phyloP scores from a whole-genome alignment of 2,113 vertebrate species.

The Tor tambroides region DNA sequence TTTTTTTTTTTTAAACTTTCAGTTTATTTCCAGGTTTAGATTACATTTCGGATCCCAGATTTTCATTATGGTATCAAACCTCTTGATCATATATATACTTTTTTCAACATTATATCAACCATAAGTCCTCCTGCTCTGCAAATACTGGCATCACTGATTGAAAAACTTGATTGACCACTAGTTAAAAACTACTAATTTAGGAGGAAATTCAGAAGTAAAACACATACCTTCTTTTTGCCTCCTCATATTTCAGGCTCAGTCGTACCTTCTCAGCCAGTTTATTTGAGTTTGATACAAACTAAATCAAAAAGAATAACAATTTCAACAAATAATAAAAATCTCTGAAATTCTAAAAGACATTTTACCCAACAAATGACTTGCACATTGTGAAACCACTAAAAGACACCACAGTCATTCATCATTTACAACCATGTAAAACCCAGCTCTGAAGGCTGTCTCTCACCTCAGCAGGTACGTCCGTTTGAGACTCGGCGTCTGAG shows the following conservation, averaged over 20 bases:
- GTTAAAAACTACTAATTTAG: background rate
- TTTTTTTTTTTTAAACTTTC: background rate
- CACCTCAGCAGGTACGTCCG: slow-evolving; percentile 88
- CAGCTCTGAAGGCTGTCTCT: slow-evolving; percentile 55
- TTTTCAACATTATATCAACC: background rate
- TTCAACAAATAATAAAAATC: background rate
- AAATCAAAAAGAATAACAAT: slow-evolving; percentile 46
- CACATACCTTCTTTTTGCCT: slow-evolving; percentile 91
- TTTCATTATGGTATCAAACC: background rate
- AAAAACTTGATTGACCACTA: background rate
- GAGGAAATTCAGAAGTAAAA: background rate
- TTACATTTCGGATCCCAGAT: background rate
- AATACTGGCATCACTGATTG: background rate
- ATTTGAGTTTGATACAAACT: slow-evolving; percentile 85
- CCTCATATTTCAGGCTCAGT: slow-evolving; percentile 94
- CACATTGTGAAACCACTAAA: slow-evolving; percentile 1
- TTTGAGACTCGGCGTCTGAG: slow-evolving; percentile 93
- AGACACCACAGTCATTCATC: background rate
- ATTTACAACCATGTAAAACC: slow-evolving; percentile 43
- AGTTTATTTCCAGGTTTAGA: background rate
- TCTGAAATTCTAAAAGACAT: background rate
- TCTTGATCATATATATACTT: background rate
- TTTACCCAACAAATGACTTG: background rate
- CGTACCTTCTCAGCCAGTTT: slow-evolving; percentile 97
- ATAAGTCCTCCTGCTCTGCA: background rate